Conservation (phyloP, 2,113 vertebrate species). For the Collichthys lucidus region DNA sequence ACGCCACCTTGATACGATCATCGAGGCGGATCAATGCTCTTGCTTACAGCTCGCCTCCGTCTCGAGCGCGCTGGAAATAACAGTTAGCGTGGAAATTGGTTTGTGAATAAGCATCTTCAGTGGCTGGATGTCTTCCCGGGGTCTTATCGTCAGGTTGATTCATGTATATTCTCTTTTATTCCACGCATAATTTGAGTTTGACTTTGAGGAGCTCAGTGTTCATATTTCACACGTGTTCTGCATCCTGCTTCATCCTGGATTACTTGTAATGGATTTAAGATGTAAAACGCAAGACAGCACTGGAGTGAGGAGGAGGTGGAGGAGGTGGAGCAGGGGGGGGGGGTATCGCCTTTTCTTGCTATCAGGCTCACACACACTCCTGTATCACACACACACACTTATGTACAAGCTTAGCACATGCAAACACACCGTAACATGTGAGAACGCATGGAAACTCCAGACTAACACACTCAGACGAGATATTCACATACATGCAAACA, state of each 20-base stretch:
- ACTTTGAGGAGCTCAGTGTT: constrained; percentile 51
- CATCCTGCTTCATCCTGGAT: constrained; percentile 63
- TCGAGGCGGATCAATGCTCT: constrained; percentile 66
- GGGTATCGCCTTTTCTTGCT: constrained; percentile 26
- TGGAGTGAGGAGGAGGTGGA: background rate
- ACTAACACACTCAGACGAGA: constrained; percentile 13
- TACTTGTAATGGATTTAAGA: constrained; percentile 72
- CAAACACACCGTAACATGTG: constrained; percentile 6
- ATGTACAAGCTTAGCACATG: constrained; percentile 20
- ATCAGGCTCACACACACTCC: constrained; percentile 45
- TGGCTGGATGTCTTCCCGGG: constrained; percentile 1
- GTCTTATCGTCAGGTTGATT: constrained; percentile 38
- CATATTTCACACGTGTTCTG: constrained; percentile 69
- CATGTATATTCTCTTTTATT: constrained; percentile 58
- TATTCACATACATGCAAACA: constrained; percentile 27
- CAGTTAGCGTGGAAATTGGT: constrained; percentile 55
- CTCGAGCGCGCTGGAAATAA: constrained; percentile 52
- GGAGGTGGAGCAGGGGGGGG: no score
- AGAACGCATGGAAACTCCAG: background rate
- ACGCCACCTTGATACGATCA: constrained; percentile 71
- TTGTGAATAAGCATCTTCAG: constrained; percentile 39
- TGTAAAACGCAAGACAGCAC: constrained; percentile 53
- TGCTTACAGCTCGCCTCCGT: constrained; percentile 67
- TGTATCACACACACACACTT: constrained; percentile 4
- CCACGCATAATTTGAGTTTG: constrained; percentile 55